Evolutionary conservation across 2,797 vertebrate species (phyloP), one percentile per base, ranked within the genome.

Genomic region (Pogonophryne albipinna): DNA sequence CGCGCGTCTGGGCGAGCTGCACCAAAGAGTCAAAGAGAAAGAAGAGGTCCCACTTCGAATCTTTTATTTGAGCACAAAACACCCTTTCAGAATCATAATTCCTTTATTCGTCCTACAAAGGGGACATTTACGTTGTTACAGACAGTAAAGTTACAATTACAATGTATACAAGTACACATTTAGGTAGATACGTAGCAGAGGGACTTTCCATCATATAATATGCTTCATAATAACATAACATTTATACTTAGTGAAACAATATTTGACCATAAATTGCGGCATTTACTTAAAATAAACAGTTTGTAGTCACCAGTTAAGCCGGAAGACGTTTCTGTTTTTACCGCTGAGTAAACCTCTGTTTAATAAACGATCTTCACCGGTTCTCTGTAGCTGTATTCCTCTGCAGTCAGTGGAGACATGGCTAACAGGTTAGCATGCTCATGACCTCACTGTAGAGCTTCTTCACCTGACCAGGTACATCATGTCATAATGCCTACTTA

Each of bases 381-480:
- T 7, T 0, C n/a, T 65, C 6, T 34, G 5, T 2, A 3, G 4
- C 58, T 2, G 45, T 12, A 20, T 15, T 6, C 59, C 23, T 20
- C 64, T 6, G 42, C 19, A 10, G 47, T 44, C 31, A 16, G 63
- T 12, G 17, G 14, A 56, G 78, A 71, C 13, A 11, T 4, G 42
- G 78, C 63, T 57, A 66, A 46, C 51, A 1, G 14, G 14, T 60
- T 50, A 66, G 15, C 27, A 51, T 14, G 42, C 76, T 3, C 50
- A 93, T 94, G 90, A 88, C 82, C 64, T 90, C 81, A 88, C 63
- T 31, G 17, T 11, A 7, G 49, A 1, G 17, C 31, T 14, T 2
- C 44, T 73, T 15, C 84, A 88, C 79, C 85, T 79, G 78, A 85
- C 10, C 80, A 91, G 93, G 91, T 92, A 88, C 38, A 27, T 4